These are phyloP conservation scores for Drosophila mayaguana DNA, from an alignment of 2,888 invertebrate genomes.

Conservation along the genomic window DNA sequence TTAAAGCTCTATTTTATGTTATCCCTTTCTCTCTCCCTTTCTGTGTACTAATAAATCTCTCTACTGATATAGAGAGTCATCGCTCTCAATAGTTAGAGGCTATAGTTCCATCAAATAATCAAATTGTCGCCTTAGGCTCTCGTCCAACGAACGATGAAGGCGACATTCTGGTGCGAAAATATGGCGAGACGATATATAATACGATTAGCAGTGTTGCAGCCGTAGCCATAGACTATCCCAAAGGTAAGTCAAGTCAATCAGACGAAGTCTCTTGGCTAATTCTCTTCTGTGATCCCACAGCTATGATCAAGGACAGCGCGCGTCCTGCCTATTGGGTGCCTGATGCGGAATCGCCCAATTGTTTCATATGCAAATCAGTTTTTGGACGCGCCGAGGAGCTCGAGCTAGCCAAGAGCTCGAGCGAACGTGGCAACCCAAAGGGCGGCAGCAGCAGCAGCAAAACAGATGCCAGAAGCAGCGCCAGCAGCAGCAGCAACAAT, in stretches of 20 bases:
- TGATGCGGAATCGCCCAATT: conserved; percentile 89
- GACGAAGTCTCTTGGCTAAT: background rate
- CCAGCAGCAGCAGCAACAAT: conserved; percentile 14
- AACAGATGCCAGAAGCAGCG: conserved; percentile 60
- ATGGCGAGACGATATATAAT: conserved; percentile 90
- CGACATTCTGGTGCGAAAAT: conserved; percentile 87
- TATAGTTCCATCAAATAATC: background rate
- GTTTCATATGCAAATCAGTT: conserved; percentile 88
- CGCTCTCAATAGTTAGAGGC: background rate
- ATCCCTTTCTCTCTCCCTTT: background rate
- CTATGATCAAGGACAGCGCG: conserved; percentile 90
- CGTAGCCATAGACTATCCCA: conserved; percentile 89
- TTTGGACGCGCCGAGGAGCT: conserved; percentile 86
- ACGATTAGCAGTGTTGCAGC: conserved; percentile 90
- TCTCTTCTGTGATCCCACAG: conserved; percentile 75
- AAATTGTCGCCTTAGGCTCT: conserved; percentile 51
- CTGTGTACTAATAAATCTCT: background rate
- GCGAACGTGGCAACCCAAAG: conserved; percentile 12
- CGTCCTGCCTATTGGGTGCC: conserved; percentile 93
- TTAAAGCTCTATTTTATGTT: background rate
- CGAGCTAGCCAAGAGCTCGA: conserved; percentile 77
- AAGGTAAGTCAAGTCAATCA: conserved; percentile 85
- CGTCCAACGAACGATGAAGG: conserved; percentile 83
- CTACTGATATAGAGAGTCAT: background rate
- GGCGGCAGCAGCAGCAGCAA: background rate